These are phyloP conservation scores for Selene dorsalis DNA, from an alignment of 2,797 vertebrate species.

Conservation along the genomic window DNA sequence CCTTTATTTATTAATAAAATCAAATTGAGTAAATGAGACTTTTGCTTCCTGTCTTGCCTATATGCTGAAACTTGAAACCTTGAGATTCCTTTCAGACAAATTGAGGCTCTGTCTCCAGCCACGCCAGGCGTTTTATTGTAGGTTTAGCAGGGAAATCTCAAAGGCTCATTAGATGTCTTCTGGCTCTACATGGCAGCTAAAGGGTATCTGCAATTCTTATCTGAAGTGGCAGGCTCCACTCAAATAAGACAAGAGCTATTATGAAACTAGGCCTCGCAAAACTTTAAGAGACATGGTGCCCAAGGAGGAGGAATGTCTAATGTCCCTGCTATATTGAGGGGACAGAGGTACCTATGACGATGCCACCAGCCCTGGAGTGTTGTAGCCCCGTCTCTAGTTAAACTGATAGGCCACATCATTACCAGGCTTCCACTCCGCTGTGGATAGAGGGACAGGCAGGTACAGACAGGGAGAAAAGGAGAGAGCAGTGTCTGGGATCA, in stretches of 20 bases:
- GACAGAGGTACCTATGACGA: slow-evolving; percentile 60
- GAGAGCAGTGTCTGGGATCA: slow-evolving; percentile 66
- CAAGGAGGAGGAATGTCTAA: slow-evolving; percentile 77
- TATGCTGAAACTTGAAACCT: slow-evolving; percentile 75
- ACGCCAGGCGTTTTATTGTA: slow-evolving; percentile 79
- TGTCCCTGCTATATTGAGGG: slow-evolving; percentile 61
- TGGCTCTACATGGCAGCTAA: slow-evolving; percentile 76
- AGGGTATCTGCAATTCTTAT: slow-evolving; percentile 85
- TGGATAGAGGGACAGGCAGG: slow-evolving; percentile 67
- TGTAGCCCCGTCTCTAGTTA: slow-evolving; percentile 71
- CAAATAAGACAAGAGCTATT: slow-evolving; percentile 81
- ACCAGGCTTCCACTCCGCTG: slow-evolving; percentile 70
- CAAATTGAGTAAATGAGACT: slow-evolving; percentile 78
- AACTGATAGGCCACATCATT: slow-evolving; percentile 85
- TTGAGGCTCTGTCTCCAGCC: slow-evolving; percentile 74
- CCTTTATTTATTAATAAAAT: slow-evolving; percentile 88
- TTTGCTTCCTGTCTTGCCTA: slow-evolving; percentile 72
- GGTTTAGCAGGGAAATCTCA: slow-evolving; percentile 85
- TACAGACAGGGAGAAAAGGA: slow-evolving; percentile 55
- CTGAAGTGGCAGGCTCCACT: slow-evolving; percentile 76
- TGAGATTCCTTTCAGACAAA: slow-evolving; percentile 75
- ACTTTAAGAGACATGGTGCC: slow-evolving; percentile 77
- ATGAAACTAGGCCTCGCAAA: slow-evolving; percentile 78
- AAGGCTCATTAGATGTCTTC: slow-evolving; percentile 86
- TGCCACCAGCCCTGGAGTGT: slow-evolving; percentile 72